phyloP scores from a whole-genome alignment of 2,888 invertebrate genomes.

The Yponomeuta cagnagella region DNA sequence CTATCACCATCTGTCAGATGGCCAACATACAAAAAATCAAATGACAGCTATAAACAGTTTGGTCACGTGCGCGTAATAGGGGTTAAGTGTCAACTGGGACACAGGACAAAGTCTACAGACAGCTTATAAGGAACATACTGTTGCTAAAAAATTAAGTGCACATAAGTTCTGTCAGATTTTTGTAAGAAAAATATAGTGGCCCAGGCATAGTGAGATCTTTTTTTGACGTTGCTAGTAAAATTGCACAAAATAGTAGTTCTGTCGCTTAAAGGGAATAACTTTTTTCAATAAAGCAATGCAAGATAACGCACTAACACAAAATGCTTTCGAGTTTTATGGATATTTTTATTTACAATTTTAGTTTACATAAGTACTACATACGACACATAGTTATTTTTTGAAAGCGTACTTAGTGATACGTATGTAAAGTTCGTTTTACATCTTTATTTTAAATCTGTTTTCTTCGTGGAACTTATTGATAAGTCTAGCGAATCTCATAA shows the following conservation, averaged over 20 bases:
- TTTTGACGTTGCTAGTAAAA: conserved; percentile 10
- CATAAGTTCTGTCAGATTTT: not conserved
- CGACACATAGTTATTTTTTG: not conserved
- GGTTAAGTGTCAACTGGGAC: conserved; percentile 14
- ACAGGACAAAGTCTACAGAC: conserved; percentile 9
- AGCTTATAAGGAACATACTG: conserved; percentile 18
- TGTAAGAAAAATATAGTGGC: not conserved
- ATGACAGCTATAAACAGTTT: conserved; percentile 23
- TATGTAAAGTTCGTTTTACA: not conserved
- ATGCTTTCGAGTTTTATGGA: not conserved
- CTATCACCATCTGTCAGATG: too few species aligned
- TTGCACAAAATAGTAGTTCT: conserved; percentile 3
- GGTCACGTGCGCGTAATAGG: too few species aligned
- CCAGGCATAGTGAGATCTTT: not conserved
- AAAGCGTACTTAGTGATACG: not conserved
- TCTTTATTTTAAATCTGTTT: not conserved
- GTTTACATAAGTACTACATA: not conserved
- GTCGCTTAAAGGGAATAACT: not conserved
- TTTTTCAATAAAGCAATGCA: not conserved
- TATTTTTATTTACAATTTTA: not conserved
- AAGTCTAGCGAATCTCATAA: conserved; percentile 14
- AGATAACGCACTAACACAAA: not conserved
- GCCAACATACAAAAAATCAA: conserved; percentile 19
- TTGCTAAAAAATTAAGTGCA: not conserved
- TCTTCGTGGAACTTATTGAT: not conserved